Evolutionary conservation across 30 jellyfish, hydroid and myxozoan species (phyloP), one percentile per base, ranked within the genome.

Genomic region (Chrysaora quinquecirrha): DNA sequence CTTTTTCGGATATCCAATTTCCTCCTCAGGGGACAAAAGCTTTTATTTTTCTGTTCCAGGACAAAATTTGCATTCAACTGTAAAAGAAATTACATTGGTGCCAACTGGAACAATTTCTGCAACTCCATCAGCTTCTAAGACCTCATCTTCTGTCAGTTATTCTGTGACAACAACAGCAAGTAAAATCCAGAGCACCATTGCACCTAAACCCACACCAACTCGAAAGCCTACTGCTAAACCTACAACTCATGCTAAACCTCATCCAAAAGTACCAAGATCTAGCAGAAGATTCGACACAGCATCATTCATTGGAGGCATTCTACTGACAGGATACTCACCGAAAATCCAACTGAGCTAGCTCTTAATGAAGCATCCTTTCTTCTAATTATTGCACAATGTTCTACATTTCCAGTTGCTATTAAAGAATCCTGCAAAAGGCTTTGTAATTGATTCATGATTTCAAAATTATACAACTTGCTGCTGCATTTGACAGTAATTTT

Each of bases 221-320:
- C n/a, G n/a, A n/a, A 27, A 21, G n/a, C 18, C 78, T 19, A 71
- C 75, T 18, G 1, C 75, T 75, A 33, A 25, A 22, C 64, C 60
- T 56, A 30, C 61, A 66, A 49, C 76, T 38, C 54, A 6, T 3
- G 14, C 11, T 6, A 38, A 25, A 28, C 84, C 85, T 30, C 80
- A 74, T 21, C 95, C 86, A 1, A 16, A 68, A 24, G 63, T 33
- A 4, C 62, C 76, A 0, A 48, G 38, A 35, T 46, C 83, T 0
- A 80, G 90, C 20, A 90, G 94, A 52, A 63, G 68, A 61, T 90
- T 90, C 54, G 97, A 90, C 65, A 71, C 95, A 0, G 97, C 96
- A 3, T 90, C 97, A 2, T 90, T 90, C 47, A 73, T 90, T 78
- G 97, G 97, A 16, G 97, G 97, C 2, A 90, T 90, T 2, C 71